Evolutionary conservation across 2,888 invertebrate genomes (phyloP).

Genomic region (Hydrotaea cyrtoneurina): DNA sequence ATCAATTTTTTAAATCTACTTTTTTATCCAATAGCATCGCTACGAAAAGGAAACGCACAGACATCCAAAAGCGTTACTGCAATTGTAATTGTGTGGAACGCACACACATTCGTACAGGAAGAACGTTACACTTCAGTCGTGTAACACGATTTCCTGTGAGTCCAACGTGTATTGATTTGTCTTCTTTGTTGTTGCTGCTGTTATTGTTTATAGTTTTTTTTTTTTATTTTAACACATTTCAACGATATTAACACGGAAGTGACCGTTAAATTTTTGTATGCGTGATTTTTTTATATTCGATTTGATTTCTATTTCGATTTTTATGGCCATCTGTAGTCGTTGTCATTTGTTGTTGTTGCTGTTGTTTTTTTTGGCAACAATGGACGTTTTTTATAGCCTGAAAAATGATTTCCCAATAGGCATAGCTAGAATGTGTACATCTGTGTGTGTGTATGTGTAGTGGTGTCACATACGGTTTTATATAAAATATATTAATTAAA

Average conservation of each 20-base stretch:
- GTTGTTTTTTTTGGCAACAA: neutral
- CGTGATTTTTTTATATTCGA: conserved; percentile 21
- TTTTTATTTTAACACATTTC: neutral
- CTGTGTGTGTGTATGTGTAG: too few relatives aligned
- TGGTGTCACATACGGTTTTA: too few relatives aligned
- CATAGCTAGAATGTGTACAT: neutral
- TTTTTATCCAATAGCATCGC: conserved; percentile 35
- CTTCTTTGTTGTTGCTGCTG: neutral
- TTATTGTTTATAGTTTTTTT: too few relatives aligned
- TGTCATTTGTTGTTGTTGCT: neutral
- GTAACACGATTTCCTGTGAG: conserved; percentile 65
- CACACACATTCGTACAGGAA: conserved; percentile 11
- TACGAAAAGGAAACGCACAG: neutral
- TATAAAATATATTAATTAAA: too few relatives aligned
- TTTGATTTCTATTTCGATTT: conserved; percentile 22
- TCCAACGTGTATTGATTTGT: conserved; percentile 30
- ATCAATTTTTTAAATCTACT: conserved; percentile 25
- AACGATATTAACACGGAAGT: conserved; percentile 57
- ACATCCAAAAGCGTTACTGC: neutral
- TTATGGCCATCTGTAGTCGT: conserved; percentile 35
- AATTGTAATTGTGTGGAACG: neutral
- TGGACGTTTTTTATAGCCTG: neutral
- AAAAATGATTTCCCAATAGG: conserved; percentile 18
- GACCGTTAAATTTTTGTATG: conserved; percentile 11
- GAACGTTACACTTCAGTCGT: conserved; percentile 64